Percentiles rank a stretch among this genome's conserved stretches.
Evolutionary conservation across 2,888 invertebrate genomes (phyloP).

Genomic region (Thymelicus lineola): DNA sequence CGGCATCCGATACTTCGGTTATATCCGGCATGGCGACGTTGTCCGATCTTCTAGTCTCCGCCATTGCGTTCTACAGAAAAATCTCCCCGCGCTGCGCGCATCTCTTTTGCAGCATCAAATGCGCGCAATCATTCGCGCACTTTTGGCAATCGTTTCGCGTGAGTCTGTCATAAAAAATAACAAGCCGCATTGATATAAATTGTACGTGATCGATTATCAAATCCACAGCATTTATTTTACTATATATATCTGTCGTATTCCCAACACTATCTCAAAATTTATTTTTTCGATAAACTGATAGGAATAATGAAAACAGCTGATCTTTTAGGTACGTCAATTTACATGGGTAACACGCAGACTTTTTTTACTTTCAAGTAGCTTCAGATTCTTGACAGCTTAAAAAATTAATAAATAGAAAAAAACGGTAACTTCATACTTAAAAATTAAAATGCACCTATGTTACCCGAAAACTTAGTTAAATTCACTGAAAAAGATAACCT

Average conservation of each 20-base stretch:
- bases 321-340: slow-evolving; percentile 15
- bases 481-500: slow-evolving; percentile 24
- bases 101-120: slow-evolving; percentile 50
- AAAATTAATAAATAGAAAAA: slow-evolving; percentile 19
- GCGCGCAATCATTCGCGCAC: slow-evolving; percentile 35
- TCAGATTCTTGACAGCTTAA: slow-evolving; percentile 12
- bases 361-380: slow-evolving; percentile 13
- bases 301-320: slow-evolving; percentile 24
- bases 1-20: slow-evolving; percentile 86
- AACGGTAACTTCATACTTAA: slow-evolving; percentile 12
- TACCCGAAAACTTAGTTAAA: slow-evolving; percentile 3
- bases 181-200: slow-evolving; percentile 6
- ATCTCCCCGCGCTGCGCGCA: slow-evolving; percentile 54
- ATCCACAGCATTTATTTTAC: slow-evolving; percentile 4
- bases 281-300: slow-evolving; percentile 3
- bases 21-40: slow-evolving; percentile 89
- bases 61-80: slow-evolving; percentile 68
- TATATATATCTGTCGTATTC: slow-evolving; percentile 2
- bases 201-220: slow-evolving; percentile 3
- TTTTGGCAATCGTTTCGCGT: slow-evolving; percentile 6
- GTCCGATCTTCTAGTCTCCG: slow-evolving; percentile 83
- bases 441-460: slow-evolving; percentile 1
- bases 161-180: slow-evolving; percentile 20
- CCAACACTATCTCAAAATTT: not conserved
- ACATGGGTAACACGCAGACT: slow-evolving; percentile 18